Evolutionary conservation across 2,888 invertebrate species (phyloP), one percentile per base, ranked within the genome.

Genomic region (Erynnis tages): DNA sequence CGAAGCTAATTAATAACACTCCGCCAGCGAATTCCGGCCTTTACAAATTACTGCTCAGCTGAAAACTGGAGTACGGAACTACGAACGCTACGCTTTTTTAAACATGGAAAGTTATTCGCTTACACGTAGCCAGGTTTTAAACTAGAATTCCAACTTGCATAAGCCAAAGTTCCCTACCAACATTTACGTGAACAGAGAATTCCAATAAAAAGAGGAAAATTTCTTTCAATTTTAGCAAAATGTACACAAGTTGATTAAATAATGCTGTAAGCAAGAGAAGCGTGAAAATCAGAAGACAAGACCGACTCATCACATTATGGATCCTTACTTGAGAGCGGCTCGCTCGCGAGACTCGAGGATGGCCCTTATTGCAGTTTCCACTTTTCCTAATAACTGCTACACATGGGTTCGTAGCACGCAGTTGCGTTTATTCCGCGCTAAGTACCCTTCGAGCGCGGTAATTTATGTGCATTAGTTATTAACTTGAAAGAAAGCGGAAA

Each of bases 381-480:
- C 40, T 17, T 32, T 41, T 49, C 21, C 48, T 49, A 49, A 49
- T 49, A 40, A 49, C 41, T 11, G 32, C 16, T 25, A 49, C 16
- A 49, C 34, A 49, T 49, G 27, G 10, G 17, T 16, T 4, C 30
- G 14, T 67, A 68, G 72, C 67, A 70, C 64, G 67, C 75, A 75
- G 76, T 79, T 76, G 77, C 73, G 69, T 79, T 79, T 79, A 76
- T 74, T 76, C 69, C 63, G 63, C 68, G 66, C 66, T 69, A 79
- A 81, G 76, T 69, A 69, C 68, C 60, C 71, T 69, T 69, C 35
- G 29, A 43, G 65, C 63, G 61, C 60, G 71, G 68, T 76, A 80
- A 82, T 79, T 76, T 82, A 82, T 82, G 80, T 68, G 74, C 79
- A 79, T 79, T 71, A 71, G 67, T 74, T 78, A 74, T 67, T 63